Evolutionary conservation across 2,113 vertebrate genomes (phyloP).

Genomic region (Aptenodytes patagonicus): DNA sequence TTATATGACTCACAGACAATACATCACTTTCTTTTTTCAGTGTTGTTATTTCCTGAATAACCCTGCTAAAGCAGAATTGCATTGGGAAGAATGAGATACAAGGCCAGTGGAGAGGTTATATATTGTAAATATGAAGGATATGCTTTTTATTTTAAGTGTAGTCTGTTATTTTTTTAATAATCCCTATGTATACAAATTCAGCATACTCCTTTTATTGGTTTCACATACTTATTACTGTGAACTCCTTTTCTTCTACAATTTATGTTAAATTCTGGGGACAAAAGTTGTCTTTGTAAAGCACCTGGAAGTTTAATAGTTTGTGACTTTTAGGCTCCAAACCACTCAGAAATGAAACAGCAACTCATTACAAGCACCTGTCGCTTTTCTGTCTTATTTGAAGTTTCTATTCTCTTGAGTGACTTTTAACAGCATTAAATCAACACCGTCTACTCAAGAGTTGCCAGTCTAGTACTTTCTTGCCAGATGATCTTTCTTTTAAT

Average conservation of each 20-base stretch:
- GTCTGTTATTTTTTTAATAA: background rate
- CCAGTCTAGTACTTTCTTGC: conserved; percentile 10
- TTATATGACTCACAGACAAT: background rate
- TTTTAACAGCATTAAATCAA: conserved; percentile 48
- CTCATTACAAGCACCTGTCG: conserved; percentile 1
- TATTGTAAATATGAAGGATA: background rate
- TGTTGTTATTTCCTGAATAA: background rate
- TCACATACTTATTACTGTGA: background rate
- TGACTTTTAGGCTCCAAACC: background rate
- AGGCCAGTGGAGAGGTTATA: background rate
- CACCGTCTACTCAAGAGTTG: background rate
- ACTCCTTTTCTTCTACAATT: background rate
- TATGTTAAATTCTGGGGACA: background rate
- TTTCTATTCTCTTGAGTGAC: conserved; percentile 22
- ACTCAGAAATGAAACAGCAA: conserved; percentile 33
- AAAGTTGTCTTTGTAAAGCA: background rate
- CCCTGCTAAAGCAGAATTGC: background rate
- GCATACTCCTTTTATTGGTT: background rate
- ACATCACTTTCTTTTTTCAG: background rate
- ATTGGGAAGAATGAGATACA: background rate
- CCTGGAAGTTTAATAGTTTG: background rate
- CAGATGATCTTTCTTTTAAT: conserved; percentile 49
- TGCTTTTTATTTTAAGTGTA: background rate
- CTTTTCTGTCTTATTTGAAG: conserved; percentile 31
- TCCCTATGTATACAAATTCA: background rate